Percentiles rank a stretch among this genome's conserved stretches.
Evolutionary conservation across 1,140 invertebrate genomes (phyloP).

Genomic region (Bombus impatiens): DNA sequence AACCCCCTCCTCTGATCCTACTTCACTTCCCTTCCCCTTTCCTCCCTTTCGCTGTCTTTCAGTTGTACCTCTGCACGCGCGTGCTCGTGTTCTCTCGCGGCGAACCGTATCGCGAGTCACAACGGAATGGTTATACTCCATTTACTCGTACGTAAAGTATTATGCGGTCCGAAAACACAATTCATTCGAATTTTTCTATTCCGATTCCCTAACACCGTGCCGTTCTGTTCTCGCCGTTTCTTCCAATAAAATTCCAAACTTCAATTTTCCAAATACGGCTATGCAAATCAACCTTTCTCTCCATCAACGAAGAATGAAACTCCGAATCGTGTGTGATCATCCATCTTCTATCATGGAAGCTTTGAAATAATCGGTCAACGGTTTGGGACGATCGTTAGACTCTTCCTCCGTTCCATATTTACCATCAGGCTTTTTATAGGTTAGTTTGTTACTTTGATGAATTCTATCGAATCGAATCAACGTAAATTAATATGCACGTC

Average conservation of each 20-base stretch:
- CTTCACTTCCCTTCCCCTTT: slow-evolving; percentile 8
- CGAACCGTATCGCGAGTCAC: slow-evolving; percentile 15
- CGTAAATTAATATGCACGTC: neutral
- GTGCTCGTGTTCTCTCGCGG: slow-evolving; percentile 25
- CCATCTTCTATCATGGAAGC: neutral
- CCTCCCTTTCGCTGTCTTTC: slow-evolving; percentile 30
- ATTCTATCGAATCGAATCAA: neutral
- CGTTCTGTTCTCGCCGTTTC: neutral
- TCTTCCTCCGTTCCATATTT: neutral
- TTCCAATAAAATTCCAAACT: neutral
- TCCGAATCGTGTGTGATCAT: neutral
- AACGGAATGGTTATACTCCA: slow-evolving; percentile 8
- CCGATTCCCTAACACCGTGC: neutral
- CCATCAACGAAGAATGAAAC: neutral
- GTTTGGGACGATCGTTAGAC: neutral
- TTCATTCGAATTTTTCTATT: neutral
- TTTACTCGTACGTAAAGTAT: neutral
- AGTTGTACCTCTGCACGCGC: slow-evolving; percentile 24
- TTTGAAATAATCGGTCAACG: neutral
- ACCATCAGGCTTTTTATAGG: neutral
- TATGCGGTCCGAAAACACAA: neutral
- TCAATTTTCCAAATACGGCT: neutral
- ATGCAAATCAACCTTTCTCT: neutral
- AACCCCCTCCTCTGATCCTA: slow-evolving; percentile 20
- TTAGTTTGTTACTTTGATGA: neutral